Base-by-base conservation (phyloP, 2,888 invertebrate genomes). In the Phyllotreta cruciferae region DNA sequence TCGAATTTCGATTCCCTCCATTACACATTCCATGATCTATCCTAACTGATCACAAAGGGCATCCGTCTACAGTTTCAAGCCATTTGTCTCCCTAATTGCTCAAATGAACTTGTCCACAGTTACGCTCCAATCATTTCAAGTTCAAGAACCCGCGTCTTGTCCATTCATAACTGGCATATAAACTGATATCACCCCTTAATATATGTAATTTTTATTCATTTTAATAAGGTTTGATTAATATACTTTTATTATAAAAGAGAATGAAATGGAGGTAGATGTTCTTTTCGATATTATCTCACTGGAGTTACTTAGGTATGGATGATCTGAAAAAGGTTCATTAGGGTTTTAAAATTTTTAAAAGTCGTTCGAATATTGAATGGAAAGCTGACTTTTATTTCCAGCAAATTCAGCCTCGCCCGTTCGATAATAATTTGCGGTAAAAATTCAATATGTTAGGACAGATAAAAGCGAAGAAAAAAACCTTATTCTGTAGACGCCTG, bases 41-140 rank as follows among this genome's bases (percentile, higher is more conserved):
- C 52, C 44, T 60, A 53, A 60, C 52, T 44, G 37, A 52, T 14
- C 58, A 52, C 60, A 60, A 60, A 44, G 52, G 44, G 36, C 9
- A 24, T 38, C 3, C 38, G 53, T 60, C 36, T 14, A 37, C 37
- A 49, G 49, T 49, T 49, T 37, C 50, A 41, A 10, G 34, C n/a
- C 14, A 58, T 58, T 44, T 52, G 44, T 42, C 52, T 42, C 42
- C 14, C 52, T 53, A 60, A 60, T 60, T 60, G 60, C 52, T 39
- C 10, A 53, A 44, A 60, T 60, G 60, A 60, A 60, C 60, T 60
- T 53, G 52, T 53, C 24, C 53, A 53, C 41, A 60, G 60, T 60
- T 60, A 49, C 37, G 41, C 44, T 53, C 34, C 37, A 60, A 60
- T 24, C 14, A 24, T 36, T 42, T 52, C 60, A 60, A 44, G 60